Percentiles rank a stretch among this genome's conserved stretches.
Evolutionary conservation across 1,140 invertebrate species (phyloP).

Genomic region (Tribolium madens): DNA sequence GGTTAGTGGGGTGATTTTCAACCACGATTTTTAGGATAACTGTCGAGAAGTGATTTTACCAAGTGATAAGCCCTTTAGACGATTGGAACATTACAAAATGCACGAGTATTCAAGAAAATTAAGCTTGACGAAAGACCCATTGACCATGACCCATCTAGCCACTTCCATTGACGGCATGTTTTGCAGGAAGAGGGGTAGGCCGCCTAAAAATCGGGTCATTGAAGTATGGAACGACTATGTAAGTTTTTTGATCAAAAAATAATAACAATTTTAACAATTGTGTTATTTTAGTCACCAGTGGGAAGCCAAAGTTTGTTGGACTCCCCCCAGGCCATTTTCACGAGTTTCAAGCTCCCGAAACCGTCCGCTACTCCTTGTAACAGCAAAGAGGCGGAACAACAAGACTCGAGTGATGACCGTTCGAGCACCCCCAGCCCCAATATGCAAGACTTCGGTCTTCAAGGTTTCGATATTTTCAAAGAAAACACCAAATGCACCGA

Average conservation of each 20-base stretch:
- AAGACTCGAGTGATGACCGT: conserved; percentile 61
- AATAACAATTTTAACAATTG: not conserved
- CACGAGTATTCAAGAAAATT: conserved; percentile 77
- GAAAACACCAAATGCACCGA: conserved; percentile 65
- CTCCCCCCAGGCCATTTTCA: conserved; percentile 91
- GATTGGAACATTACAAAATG: conserved; percentile 91
- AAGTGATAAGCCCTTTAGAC: conserved; percentile 85
- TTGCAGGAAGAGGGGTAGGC: conserved; percentile 88
- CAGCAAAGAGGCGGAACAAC: conserved; percentile 66
- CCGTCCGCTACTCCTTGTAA: conserved; percentile 68
- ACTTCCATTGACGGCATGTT: conserved; percentile 90
- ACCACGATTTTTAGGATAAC: no score
- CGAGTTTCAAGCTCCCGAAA: conserved; percentile 92
- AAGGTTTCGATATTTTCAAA: conserved; percentile 62
- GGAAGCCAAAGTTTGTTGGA: conserved; percentile 70
- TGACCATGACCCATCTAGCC: conserved; percentile 74
- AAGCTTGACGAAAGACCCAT: conserved; percentile 68
- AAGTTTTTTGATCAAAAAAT: no score
- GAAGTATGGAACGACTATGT: conserved; percentile 89
- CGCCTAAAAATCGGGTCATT: conserved; percentile 92
- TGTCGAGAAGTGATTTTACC: conserved; percentile 87
- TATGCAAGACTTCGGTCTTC: conserved; percentile 58
- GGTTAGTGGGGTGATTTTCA: conserved; percentile 29
- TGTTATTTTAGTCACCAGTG: conserved; percentile 59
- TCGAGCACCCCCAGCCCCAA: conserved; percentile 56